Percentiles rank a stretch among this genome's conserved stretches.
These are phyloP conservation scores for Andrena bicolor DNA, from an alignment of 2,888 invertebrate species.

Conservation along the genomic window DNA sequence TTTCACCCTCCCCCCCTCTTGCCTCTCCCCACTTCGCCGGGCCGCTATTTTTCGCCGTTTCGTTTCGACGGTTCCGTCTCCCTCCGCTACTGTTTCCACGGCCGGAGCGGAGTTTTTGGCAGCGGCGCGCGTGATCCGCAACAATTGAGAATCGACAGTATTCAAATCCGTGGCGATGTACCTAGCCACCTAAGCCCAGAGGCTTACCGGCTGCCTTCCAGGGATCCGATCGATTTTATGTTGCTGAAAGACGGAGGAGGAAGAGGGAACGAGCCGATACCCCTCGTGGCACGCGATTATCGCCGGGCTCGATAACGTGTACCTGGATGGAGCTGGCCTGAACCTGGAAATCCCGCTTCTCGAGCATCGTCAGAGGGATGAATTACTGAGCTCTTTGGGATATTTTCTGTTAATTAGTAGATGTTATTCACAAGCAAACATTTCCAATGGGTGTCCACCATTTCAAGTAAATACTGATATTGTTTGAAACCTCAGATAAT, in stretches of 20 bases:
- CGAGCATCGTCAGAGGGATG: too few species aligned
- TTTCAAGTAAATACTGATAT: too few species aligned
- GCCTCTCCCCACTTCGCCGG: slow-evolving; percentile 39
- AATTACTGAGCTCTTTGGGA: too few species aligned
- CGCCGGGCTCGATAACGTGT: slow-evolving; percentile 37
- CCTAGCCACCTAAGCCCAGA: slow-evolving; percentile 63
- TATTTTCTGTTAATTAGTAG: too few species aligned
- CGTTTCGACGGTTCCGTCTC: slow-evolving; percentile 3
- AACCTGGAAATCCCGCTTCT: background rate
- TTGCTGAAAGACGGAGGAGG: slow-evolving; percentile 59
- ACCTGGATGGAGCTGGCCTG: slow-evolving; percentile 6
- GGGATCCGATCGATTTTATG: slow-evolving; percentile 77
- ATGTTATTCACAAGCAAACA: too few species aligned
- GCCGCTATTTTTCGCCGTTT: slow-evolving; percentile 48
- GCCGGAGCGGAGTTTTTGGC: slow-evolving; percentile 41
- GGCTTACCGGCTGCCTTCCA: slow-evolving; percentile 63
- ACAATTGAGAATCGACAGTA: slow-evolving; percentile 81
- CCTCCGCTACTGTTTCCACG: background rate
- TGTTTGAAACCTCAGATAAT: too few species aligned
- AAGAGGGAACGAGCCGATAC: slow-evolving; percentile 35
- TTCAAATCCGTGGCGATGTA: slow-evolving; percentile 77
- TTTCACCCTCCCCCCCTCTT: slow-evolving; percentile 54
- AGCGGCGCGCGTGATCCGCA: slow-evolving; percentile 72
- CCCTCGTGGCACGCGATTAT: slow-evolving; percentile 30
- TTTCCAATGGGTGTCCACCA: too few species aligned